Base-by-base conservation (phyloP, 2,113 vertebrate species). In the Phodopus roborovskii region DNA sequence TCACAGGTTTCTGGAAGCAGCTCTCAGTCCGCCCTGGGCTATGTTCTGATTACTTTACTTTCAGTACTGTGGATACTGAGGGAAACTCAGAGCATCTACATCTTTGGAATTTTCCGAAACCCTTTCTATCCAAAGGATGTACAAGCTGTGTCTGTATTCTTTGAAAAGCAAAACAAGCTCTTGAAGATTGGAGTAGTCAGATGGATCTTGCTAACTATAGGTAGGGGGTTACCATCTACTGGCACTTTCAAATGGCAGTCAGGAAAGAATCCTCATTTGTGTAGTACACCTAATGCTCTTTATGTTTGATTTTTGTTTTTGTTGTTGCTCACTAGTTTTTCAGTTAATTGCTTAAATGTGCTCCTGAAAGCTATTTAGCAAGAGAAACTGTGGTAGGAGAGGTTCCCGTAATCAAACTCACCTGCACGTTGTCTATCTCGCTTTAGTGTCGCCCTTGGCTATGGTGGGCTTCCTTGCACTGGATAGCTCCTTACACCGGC, bases 391-490 rank as follows among this genome's bases (percentile, higher is more conserved):
- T 77, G 36, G 1, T 62, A 62, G 78, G 89, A 84, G 77, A 42
- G 2, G 13, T 90, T 81, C 66, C 16, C 50, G 64, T 88, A 92
- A 77, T 93, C 78, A 82, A 88, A 50, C 75, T 60, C 56, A 36
- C 91, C 16, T 84, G 15, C 88, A 81, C 19, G 74, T 90, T 81
- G 89, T 94, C 96, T 98, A 98, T 96, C 85, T 64, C 95, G 96
- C 99, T 98, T 95, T 98, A 99, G 99, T 99, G 95, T 99, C 99
- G 96, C 99, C 99, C 0, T 99, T 99, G 97, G 99, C 98, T 95
- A 99, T 99, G 99, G 99, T 99, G 97, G 99, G 99, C 2, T 99
- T 99, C 98, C 99, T 99, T 97, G 99, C 99, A 10, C 97, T 99
- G 97, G 99, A 99, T 97, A 98, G 70, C 92, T 99, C 99, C 1